These are phyloP conservation scores for Orthonevra nobilis DNA, from an alignment of 2,888 invertebrate genomes.

Conservation along the genomic window DNA sequence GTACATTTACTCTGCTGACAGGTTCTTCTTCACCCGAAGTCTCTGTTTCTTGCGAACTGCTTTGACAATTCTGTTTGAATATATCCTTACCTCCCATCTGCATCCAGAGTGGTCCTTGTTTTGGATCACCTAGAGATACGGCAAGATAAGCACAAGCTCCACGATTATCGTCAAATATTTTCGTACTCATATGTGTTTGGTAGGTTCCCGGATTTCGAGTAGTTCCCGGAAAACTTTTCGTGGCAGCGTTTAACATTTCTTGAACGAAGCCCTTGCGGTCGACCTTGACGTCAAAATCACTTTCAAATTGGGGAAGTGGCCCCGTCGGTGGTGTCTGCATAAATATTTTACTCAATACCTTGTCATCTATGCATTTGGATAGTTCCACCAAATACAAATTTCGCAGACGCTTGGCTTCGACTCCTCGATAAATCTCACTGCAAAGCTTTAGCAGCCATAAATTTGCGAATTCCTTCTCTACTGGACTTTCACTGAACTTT, in stretches of 20 bases:
- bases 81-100: slow-evolving; percentile 39
- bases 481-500: slow-evolving; percentile 8
- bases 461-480: slow-evolving; percentile 23
- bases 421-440: slow-evolving; percentile 38
- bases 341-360: slow-evolving; percentile 10
- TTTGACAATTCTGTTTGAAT: background rate
- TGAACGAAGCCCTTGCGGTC: slow-evolving; percentile 11
- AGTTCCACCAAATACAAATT: slow-evolving; percentile 53
- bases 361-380: slow-evolving; percentile 18
- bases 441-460: slow-evolving; percentile 58
- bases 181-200: slow-evolving; percentile 70
- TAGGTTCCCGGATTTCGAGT: slow-evolving; percentile 29
- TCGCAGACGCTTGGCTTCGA: slow-evolving; percentile 40
- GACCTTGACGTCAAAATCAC: slow-evolving; percentile 3
- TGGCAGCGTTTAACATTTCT: slow-evolving; percentile 31
- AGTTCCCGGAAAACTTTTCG: slow-evolving; percentile 27
- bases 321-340: slow-evolving; percentile 22
- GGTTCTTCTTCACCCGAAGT: background rate
- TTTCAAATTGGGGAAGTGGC: slow-evolving; percentile 2
- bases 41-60: background rate
- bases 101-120: slow-evolving; percentile 64
- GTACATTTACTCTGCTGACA: slow-evolving; percentile 11
- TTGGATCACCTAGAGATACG: slow-evolving; percentile 71
- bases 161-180: slow-evolving; percentile 71
- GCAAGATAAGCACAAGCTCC: slow-evolving; percentile 73